A percentile compares a stretch with the other conserved stretches of the same genome.
phyloP scores from a whole-genome alignment of 1,140 invertebrate species.

The Kradibia gibbosae region DNA sequence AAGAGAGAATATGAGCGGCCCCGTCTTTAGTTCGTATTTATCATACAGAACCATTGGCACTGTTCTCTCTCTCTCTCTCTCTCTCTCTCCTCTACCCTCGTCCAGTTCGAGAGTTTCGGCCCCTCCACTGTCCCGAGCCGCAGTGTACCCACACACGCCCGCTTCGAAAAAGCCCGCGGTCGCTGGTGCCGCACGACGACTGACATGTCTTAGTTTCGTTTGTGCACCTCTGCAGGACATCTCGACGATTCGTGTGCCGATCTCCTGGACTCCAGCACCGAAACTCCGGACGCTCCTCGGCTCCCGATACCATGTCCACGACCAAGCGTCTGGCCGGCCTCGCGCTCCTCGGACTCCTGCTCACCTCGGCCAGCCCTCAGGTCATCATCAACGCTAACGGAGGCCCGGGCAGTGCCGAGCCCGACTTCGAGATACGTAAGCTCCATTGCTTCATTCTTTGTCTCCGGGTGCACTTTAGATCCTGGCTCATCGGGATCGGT shows the following conservation, averaged over 20 bases:
- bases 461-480: too few species aligned
- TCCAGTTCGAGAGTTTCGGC: background rate
- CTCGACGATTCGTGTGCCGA: background rate
- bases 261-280: background rate
- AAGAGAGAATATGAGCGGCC: slow-evolving; percentile 69
- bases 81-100: background rate
- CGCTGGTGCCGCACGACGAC: background rate
- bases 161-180: slow-evolving; percentile 42
- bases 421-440: slow-evolving; percentile 69
- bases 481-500: too few species aligned
- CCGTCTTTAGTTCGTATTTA: slow-evolving; percentile 67
- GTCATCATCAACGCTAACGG: slow-evolving; percentile 52
- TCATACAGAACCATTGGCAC: slow-evolving; percentile 43
- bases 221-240: slow-evolving; percentile 1
- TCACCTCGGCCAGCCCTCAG: slow-evolving; percentile 46
- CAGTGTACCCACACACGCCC: background rate
- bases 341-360: background rate
- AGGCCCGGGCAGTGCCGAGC: slow-evolving; percentile 57
- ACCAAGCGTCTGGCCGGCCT: background rate
- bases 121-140: background rate
- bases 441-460: background rate
- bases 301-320: background rate
- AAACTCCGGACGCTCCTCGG: background rate
- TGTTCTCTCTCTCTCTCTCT: slow-evolving; percentile 9
- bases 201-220: slow-evolving; percentile 42